These are phyloP conservation scores for Dorcus parallelipipedus DNA, from an alignment of 2,888 invertebrate genomes.

Conservation along the genomic window DNA sequence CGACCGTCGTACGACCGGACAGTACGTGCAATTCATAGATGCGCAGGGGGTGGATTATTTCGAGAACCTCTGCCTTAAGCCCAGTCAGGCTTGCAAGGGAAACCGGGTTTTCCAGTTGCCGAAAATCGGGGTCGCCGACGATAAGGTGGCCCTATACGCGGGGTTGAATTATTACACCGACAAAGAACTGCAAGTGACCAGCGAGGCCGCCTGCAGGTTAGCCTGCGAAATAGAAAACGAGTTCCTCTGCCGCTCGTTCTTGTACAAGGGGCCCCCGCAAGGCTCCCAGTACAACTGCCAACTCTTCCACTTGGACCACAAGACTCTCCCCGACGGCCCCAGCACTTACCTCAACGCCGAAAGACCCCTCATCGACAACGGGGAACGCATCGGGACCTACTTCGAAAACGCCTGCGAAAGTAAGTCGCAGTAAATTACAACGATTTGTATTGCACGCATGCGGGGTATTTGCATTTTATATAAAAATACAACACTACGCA, in stretches of 20 bases:
- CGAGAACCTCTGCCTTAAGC: slow-evolving; percentile 85
- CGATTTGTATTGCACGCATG: no score
- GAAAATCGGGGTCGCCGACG: slow-evolving; percentile 84
- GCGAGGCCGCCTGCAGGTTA: slow-evolving; percentile 81
- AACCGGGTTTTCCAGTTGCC: slow-evolving; percentile 77
- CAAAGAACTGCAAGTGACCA: slow-evolving; percentile 87
- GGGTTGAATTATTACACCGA: slow-evolving; percentile 90
- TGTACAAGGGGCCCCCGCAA: slow-evolving; percentile 66
- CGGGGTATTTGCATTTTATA: no score
- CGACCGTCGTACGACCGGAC: slow-evolving; percentile 82
- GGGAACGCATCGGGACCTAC: slow-evolving; percentile 85
- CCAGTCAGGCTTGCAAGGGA: slow-evolving; percentile 81
- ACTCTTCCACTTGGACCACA: slow-evolving; percentile 88
- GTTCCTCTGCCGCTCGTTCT: slow-evolving; percentile 82
- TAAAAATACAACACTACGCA: no score
- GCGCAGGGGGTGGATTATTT: slow-evolving; percentile 82
- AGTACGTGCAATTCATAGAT: slow-evolving; percentile 86
- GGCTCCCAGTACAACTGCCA: slow-evolving; percentile 86
- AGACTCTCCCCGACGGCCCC: slow-evolving; percentile 87
- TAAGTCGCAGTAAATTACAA: no score
- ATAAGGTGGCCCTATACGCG: slow-evolving; percentile 89
- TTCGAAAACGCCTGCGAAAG: slow-evolving; percentile 90
- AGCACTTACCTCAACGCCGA: slow-evolving; percentile 88
- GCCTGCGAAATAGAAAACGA: slow-evolving; percentile 92
- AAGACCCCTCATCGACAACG: slow-evolving; percentile 85